These are phyloP conservation scores for Incurvaria masculella DNA, from an alignment of 2,888 invertebrate species.

Conservation along the genomic window DNA sequence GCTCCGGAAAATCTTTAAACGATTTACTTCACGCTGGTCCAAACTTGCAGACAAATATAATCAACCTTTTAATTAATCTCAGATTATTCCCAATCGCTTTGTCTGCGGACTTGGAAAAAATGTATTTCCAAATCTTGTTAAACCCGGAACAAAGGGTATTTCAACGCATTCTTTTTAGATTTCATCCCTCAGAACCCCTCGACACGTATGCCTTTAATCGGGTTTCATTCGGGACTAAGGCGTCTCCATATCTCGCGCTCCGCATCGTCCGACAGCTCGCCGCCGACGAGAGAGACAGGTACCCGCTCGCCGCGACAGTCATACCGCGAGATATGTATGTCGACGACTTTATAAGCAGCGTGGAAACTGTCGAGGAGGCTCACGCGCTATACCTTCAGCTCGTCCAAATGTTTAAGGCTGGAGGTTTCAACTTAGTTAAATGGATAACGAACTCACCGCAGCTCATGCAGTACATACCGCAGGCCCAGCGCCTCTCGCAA, in stretches of 20 bases:
- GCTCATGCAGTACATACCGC: background rate
- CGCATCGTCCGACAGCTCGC: background rate
- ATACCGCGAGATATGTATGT: background rate
- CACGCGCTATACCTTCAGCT: background rate
- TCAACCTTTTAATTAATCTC: background rate
- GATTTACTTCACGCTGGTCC: constrained; percentile 2
- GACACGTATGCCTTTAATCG: background rate
- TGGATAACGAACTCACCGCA: background rate
- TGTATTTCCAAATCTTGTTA: background rate
- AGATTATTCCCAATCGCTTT: constrained; percentile 1
- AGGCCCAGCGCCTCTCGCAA: background rate
- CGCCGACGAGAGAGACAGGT: background rate
- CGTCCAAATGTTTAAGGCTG: no score
- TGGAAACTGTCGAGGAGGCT: background rate
- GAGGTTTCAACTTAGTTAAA: background rate
- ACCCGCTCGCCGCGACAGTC: background rate
- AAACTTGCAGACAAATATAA: background rate
- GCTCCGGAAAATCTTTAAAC: background rate
- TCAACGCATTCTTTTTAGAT: constrained; percentile 1
- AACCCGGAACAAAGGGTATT: background rate
- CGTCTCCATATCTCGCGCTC: background rate
- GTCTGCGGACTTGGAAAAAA: background rate
- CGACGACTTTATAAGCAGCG: background rate
- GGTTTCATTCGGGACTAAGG: background rate
- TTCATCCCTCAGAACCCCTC: background rate